These are phyloP conservation scores for Laticauda laticaudata DNA, from an alignment of 2,113 vertebrate genomes.

Conservation along the genomic window DNA sequence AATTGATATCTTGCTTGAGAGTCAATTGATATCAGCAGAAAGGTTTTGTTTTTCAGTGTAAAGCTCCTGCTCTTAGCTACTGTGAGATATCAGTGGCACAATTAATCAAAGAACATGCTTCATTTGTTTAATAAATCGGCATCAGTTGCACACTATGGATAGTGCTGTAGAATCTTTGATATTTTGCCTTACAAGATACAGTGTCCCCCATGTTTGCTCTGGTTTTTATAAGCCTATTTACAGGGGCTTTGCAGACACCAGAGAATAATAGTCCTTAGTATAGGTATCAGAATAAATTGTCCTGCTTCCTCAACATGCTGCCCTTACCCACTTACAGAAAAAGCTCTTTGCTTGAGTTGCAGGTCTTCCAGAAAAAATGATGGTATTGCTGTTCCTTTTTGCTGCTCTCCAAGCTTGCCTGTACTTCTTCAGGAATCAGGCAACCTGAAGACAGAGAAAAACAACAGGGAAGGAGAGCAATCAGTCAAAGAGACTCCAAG, in stretches of 20 bases:
- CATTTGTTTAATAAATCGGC: not conserved
- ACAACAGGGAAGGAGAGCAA: not conserved
- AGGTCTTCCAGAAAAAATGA: not conserved
- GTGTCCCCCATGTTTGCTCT: not conserved
- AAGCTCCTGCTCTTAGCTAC: not conserved
- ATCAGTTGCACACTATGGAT: not conserved
- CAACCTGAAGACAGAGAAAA: not conserved
- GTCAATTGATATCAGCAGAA: not conserved
- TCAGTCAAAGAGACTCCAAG: not conserved
- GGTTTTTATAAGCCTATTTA: not conserved
- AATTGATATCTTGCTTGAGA: not conserved
- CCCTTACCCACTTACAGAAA: not conserved
- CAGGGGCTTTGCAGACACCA: not conserved
- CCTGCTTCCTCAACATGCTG: not conserved
- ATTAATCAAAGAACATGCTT: not conserved
- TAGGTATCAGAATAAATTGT: not conserved
- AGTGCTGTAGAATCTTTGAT: not conserved
- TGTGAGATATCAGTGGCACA: not conserved
- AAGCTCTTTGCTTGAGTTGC: not conserved
- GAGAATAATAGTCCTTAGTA: not conserved
- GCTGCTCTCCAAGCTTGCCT: not conserved
- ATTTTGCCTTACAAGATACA: not conserved
- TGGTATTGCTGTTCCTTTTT: not conserved
- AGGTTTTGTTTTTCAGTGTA: not conserved
- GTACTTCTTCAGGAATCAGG: not conserved